A percentile compares a stretch with the other conserved stretches of the same genome.
Conservation (phyloP, 2,888 invertebrate genomes). For the Plagodis dolabraria region DNA sequence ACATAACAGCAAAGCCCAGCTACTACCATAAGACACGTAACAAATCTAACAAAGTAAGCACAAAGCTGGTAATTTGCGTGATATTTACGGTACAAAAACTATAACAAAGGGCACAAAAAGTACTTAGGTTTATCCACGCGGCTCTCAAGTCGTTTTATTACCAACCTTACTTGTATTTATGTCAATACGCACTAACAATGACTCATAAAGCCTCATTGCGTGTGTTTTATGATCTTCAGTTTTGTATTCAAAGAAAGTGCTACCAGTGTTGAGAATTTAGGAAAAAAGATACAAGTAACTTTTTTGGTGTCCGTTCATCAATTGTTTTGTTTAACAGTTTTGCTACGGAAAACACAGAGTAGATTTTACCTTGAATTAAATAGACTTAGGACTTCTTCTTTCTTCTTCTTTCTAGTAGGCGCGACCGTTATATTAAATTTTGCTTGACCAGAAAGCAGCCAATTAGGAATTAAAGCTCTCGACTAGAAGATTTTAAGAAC, state of each 20-base stretch:
- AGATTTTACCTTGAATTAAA: too few species aligned
- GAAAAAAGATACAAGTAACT: constrained; percentile 32
- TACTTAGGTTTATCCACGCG: constrained; percentile 52
- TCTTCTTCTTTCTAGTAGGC: too few species aligned
- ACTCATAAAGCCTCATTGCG: constrained; percentile 59
- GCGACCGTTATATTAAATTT: too few species aligned
- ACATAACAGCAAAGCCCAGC: constrained; percentile 5
- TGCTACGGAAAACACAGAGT: background rate
- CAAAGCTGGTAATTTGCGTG: constrained; percentile 35
- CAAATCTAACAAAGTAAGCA: constrained; percentile 17
- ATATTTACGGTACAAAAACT: constrained; percentile 52
- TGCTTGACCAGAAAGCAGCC: too few species aligned
- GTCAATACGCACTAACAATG: constrained; percentile 64
- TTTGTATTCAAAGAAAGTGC: constrained; percentile 47
- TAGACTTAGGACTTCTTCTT: too few species aligned
- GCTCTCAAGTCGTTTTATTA: constrained; percentile 55
- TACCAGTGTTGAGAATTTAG: constrained; percentile 44
- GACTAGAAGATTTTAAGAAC: too few species aligned
- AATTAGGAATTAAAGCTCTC: too few species aligned
- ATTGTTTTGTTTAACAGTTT: constrained; percentile 24
- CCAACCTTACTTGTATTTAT: constrained; percentile 56
- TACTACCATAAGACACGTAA: constrained; percentile 14
- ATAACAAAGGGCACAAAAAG: constrained; percentile 45
- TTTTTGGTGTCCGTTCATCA: constrained; percentile 26
- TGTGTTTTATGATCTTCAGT: constrained; percentile 51